phyloP scores from a whole-genome alignment of 2,113 vertebrate species.

The Osmerus mordax region DNA sequence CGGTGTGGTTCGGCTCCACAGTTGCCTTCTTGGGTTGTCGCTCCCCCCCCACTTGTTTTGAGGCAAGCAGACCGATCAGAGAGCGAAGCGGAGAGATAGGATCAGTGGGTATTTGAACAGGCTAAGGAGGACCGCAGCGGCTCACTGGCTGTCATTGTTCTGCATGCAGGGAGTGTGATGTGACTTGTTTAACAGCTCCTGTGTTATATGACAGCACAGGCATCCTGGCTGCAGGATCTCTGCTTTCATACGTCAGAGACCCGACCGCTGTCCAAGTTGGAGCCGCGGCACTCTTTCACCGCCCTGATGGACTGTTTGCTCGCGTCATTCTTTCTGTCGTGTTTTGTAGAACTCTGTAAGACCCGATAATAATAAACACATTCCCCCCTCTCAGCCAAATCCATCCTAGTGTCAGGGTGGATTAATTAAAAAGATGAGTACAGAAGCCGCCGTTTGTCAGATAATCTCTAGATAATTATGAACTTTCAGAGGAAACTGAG shows the following conservation, averaged over 20 bases:
- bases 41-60: constrained; percentile 34
- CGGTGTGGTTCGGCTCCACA: constrained; percentile 26
- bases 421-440: background rate
- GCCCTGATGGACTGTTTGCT: background rate
- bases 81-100: constrained; percentile 49
- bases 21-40: constrained; percentile 21
- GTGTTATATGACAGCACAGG: constrained; percentile 47
- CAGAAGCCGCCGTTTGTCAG: background rate
- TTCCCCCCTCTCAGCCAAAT: background rate
- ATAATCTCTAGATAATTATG: background rate
- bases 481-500: background rate
- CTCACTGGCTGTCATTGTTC: constrained; percentile 57
- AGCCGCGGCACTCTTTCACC: background rate
- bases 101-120: constrained; percentile 60
- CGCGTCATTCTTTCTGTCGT: background rate
- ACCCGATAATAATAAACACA: background rate
- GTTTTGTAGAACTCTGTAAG: background rate
- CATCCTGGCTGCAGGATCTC: constrained; percentile 17
- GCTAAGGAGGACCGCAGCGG: constrained; percentile 46
- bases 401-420: no score
- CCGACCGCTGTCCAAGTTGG: constrained; percentile 8
- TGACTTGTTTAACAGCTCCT: constrained; percentile 61
- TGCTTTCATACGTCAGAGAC: constrained; percentile 16
- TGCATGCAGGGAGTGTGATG: constrained; percentile 44
- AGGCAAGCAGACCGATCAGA: constrained; percentile 34